Evolutionary conservation across 2,888 invertebrate species (phyloP).

Genomic region (Pachliopta kotzebuea): DNA sequence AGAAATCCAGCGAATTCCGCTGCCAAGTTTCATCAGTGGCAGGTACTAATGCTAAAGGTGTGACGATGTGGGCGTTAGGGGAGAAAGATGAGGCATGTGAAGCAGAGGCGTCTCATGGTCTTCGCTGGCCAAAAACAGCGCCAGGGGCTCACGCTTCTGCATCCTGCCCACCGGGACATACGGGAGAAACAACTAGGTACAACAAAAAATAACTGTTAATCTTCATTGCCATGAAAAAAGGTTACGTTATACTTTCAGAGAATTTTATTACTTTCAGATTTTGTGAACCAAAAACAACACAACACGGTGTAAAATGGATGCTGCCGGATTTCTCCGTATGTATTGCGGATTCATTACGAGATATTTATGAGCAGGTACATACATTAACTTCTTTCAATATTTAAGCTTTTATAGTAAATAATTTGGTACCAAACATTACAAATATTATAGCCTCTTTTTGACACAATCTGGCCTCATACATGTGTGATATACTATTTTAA

Average conservation of each 20-base stretch:
- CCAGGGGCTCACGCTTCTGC: conserved; percentile 84
- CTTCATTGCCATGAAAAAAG: not conserved
- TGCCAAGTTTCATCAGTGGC: conserved; percentile 84
- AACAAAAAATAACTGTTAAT: not conserved
- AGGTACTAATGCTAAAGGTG: conserved; percentile 70
- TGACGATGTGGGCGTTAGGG: conserved; percentile 84
- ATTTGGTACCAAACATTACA: no score
- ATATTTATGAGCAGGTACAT: conserved; percentile 83
- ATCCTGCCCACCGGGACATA: conserved; percentile 76
- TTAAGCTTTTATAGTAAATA: no score
- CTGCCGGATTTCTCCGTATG: conserved; percentile 89
- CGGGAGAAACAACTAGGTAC: conserved; percentile 65
- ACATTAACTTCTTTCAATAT: conserved; percentile 21
- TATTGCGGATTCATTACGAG: conserved; percentile 82
- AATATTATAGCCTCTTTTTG: no score
- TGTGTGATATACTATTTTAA: no score
- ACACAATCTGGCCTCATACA: no score
- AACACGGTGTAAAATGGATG: conserved; percentile 86
- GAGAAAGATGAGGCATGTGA: conserved; percentile 76
- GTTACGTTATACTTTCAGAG: not conserved
- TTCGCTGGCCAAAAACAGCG: conserved; percentile 83
- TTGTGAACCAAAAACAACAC: conserved; percentile 70
- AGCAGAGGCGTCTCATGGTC: conserved; percentile 79
- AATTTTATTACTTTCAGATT: conserved; percentile 50
- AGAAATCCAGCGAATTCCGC: conserved; percentile 89